Percentiles rank a stretch among this genome's conserved stretches.
Evolutionary conservation across 1,140 invertebrate genomes (phyloP).

Genomic region (Drosophila tsacasi): DNA sequence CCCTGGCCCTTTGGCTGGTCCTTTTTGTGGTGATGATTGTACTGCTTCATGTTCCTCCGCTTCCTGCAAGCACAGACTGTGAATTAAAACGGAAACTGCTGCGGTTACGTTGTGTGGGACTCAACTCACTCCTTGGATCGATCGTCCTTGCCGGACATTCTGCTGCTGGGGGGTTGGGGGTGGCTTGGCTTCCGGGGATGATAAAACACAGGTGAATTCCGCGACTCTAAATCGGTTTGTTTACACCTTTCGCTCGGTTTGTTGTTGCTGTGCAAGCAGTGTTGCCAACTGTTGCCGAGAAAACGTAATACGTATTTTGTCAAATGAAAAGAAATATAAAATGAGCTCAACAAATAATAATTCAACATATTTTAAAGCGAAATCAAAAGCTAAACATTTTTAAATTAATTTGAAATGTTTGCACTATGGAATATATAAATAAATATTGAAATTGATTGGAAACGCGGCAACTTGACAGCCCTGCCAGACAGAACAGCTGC

Average conservation of each 20-base stretch:
- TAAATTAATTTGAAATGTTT: too few species aligned
- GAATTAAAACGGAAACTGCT: neutral
- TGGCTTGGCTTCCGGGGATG: conserved; percentile 26
- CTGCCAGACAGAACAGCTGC: neutral
- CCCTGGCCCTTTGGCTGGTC: conserved; percentile 30
- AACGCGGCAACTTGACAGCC: neutral
- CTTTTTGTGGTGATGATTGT: conserved; percentile 57
- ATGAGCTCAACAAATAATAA: too few species aligned
- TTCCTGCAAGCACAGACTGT: conserved; percentile 48
- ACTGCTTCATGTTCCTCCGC: conserved; percentile 76
- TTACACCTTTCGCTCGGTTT: conserved; percentile 6
- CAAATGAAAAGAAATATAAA: neutral
- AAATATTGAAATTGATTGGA: fast-evolving
- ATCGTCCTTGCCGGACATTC: conserved; percentile 80
- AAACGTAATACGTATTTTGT: neutral
- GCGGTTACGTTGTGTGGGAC: conserved; percentile 26
- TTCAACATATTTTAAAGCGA: neutral
- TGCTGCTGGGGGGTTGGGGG: conserved; percentile 7
- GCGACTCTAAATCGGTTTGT: conserved; percentile 24
- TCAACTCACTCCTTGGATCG: conserved; percentile 79
- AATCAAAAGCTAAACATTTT: too few species aligned
- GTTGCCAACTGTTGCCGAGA: neutral
- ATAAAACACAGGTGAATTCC: conserved; percentile 3
- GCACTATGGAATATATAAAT: too few species aligned
- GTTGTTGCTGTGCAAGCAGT: conserved; percentile 16